Percentiles rank a stretch among this genome's conserved stretches.
Evolutionary conservation across 2,888 invertebrate species (phyloP).

Genomic region (Dynastes grantii): DNA sequence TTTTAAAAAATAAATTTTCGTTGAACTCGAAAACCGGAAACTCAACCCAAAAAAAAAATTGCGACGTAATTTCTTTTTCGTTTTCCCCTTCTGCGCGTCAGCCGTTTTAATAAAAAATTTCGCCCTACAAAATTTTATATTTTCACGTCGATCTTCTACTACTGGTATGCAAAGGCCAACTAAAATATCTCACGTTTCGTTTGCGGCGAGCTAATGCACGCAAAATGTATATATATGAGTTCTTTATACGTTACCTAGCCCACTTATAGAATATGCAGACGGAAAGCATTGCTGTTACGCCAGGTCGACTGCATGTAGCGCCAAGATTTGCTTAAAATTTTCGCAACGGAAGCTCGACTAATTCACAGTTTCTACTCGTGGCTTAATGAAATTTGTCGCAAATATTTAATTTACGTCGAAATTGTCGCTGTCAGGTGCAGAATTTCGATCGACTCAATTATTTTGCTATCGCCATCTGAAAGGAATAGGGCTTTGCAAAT

Average conservation of each 20-base stretch:
- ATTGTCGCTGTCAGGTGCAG: background rate
- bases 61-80: too few species aligned
- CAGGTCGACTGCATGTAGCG: background rate
- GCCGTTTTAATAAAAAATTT: too few species aligned
- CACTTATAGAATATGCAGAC: background rate
- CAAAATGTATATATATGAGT: background rate
- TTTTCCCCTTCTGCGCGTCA: background rate
- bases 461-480: too few species aligned
- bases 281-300: background rate
- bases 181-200: slow-evolving; percentile 25
- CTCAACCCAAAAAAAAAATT: background rate
- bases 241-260: background rate
- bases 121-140: slow-evolving; percentile 23
- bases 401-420: slow-evolving; percentile 2
- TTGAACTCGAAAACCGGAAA: background rate
- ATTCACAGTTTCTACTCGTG: slow-evolving; percentile 9
- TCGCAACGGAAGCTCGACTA: slow-evolving; percentile 17
- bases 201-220: background rate
- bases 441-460: background rate
- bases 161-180: background rate
- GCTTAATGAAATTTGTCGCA: slow-evolving; percentile 19
- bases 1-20: background rate
- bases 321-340: background rate
- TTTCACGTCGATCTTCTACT: slow-evolving; percentile 25
- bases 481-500: too few species aligned